Evolutionary conservation across 1,140 invertebrate species (phyloP).

Genomic region (Harlomillsia oculata): DNA sequence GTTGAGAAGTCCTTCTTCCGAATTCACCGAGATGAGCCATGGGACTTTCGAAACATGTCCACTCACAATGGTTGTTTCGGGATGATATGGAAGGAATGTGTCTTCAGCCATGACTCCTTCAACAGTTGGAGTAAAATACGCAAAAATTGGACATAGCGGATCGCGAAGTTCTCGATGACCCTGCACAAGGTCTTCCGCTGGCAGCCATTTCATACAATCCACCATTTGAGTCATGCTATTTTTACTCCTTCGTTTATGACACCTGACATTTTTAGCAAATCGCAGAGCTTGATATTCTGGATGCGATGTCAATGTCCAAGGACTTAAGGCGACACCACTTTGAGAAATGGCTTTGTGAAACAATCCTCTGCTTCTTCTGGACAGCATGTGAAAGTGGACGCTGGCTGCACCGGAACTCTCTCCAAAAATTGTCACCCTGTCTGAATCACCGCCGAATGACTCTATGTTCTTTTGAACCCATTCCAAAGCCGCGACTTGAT

Average conservation of each 20-base stretch:
- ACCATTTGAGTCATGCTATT: too few relatives aligned
- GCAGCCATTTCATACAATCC: conserved; percentile 18
- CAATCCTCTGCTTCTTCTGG: too few relatives aligned
- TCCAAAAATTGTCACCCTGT: too few relatives aligned
- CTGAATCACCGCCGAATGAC: too few relatives aligned
- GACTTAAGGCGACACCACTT: conserved; percentile 24
- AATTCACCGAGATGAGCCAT: conserved; percentile 11
- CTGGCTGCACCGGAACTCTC: too few relatives aligned
- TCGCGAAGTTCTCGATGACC: conserved; percentile 11
- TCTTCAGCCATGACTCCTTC: conserved; percentile 9
- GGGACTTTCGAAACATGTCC: conserved; percentile 14
- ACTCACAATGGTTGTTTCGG: neutral
- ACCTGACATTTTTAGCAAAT: conserved; percentile 39
- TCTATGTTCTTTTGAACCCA: too few relatives aligned
- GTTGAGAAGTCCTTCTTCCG: conserved; percentile 18
- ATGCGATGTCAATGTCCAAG: conserved; percentile 36
- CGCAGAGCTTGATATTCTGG: conserved; percentile 38
- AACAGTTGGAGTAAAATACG: conserved; percentile 23
- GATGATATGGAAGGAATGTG: conserved; percentile 19
- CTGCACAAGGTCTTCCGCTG: conserved; percentile 6
- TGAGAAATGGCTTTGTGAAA: conserved; percentile 33
- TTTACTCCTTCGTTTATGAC: conserved; percentile 18
- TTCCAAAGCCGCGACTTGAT: too few relatives aligned
- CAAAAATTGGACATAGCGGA: conserved; percentile 1
- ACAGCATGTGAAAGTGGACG: too few relatives aligned